These are phyloP conservation scores for Lordiphosa andalusiaca DNA, from an alignment of 2,888 invertebrate species.

Conservation along the genomic window DNA sequence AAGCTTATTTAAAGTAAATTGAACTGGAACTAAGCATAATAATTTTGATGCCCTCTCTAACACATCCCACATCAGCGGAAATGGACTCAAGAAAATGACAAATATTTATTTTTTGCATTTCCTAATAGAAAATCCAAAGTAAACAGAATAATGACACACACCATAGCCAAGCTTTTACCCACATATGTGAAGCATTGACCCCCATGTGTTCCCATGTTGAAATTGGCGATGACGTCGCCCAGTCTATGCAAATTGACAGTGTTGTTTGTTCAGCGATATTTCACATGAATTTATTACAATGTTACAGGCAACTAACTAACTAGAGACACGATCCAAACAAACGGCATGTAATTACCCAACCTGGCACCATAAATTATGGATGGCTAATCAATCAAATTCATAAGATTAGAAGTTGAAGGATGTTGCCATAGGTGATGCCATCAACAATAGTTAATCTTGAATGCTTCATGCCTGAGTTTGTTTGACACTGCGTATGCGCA, in stretches of 20 bases:
- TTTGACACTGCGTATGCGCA: slow-evolving; percentile 21
- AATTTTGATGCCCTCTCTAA: no score
- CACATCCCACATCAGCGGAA: no score
- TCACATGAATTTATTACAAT: slow-evolving; percentile 54
- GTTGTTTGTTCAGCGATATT: slow-evolving; percentile 21
- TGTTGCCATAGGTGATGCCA: slow-evolving; percentile 11
- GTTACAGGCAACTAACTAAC: slow-evolving; percentile 28
- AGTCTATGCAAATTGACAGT: slow-evolving; percentile 57
- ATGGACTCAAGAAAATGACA: background rate
- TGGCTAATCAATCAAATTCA: slow-evolving; percentile 47
- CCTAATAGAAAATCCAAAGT: slow-evolving; percentile 8
- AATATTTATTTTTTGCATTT: slow-evolving; percentile 4
- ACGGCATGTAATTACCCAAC: background rate
- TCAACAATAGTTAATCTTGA: background rate
- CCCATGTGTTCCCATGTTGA: slow-evolving; percentile 15
- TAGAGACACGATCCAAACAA: slow-evolving; percentile 11
- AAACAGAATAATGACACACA: slow-evolving; percentile 21
- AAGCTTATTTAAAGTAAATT: no score
- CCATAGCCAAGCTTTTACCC: slow-evolving; percentile 33
- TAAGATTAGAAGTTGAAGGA: slow-evolving; percentile 12
- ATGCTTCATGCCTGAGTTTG: background rate
- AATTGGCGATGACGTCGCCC: slow-evolving; percentile 60
- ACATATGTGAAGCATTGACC: slow-evolving; percentile 9
- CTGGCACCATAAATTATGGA: slow-evolving; percentile 6
- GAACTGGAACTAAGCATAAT: no score